These are phyloP conservation scores for Gerris buenoi DNA, from an alignment of 1,140 invertebrate genomes.

Conservation along the genomic window DNA sequence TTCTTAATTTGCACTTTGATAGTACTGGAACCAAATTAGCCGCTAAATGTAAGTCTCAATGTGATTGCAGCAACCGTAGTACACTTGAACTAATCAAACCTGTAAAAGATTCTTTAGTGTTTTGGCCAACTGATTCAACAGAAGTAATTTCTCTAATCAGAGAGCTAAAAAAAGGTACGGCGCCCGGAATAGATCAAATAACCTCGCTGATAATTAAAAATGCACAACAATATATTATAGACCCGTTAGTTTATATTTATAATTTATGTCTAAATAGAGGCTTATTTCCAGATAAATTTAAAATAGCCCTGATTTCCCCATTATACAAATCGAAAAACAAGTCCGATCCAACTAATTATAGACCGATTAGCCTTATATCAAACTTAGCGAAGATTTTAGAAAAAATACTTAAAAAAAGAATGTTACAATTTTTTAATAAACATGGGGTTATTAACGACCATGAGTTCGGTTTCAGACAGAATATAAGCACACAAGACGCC, in stretches of 20 bases:
- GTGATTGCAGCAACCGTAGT: not conserved
- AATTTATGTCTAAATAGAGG: not conserved
- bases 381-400: not conserved
- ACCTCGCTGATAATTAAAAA: not conserved
- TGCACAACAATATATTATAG: not conserved
- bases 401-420: not conserved
- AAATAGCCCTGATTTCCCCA: not conserved
- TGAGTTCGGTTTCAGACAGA: too few species aligned
- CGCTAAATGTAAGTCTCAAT: not conserved
- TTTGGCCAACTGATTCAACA: not conserved
- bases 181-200: not conserved
- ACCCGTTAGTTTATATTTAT: not conserved
- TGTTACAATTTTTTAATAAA: not conserved
- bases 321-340: not conserved
- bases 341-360: not conserved
- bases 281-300: not conserved
- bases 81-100: not conserved
- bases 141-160: not conserved
- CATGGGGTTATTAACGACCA: too few species aligned
- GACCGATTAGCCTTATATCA: not conserved
- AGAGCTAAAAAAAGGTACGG: not conserved
- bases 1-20: not conserved
- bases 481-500: too few species aligned
- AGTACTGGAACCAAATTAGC: not conserved
- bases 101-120: not conserved